Evolutionary conservation across 2,113 vertebrate species (phyloP), one percentile per base, ranked within the genome.

Genomic region (Ochotona curzoniae): DNA sequence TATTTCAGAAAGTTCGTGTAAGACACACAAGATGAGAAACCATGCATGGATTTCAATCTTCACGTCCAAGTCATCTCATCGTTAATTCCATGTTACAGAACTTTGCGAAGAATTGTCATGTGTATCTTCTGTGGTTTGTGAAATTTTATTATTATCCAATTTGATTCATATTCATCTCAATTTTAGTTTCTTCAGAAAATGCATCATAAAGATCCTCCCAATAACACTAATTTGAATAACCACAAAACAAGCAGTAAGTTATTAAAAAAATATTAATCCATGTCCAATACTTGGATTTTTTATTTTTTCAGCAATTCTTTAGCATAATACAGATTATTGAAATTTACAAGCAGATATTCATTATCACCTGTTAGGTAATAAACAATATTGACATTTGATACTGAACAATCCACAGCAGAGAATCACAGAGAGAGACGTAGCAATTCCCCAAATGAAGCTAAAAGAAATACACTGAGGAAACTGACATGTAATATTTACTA

Each of bases 161-260:
- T 85, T 71, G 85, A n/a, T 89, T 49, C 26, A 79, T 20, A 73
- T 83, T 76, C 44, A 82, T 38, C 74, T 38, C 20, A 67, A 38
- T 78, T 90, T 87, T 73, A 83, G 4, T 67, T 92, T 92, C 67
- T 76, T 35, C 78, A 83, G 90, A 79, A 87, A 92, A 78, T 61
- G 5, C 8, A 73, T 7, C 73, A 78, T 35, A 89, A 28, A 64
- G 11, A 66, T 66, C 20, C 18, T 49, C n/a, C 49, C 20, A 86
- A 61, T 30, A 83, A 49, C 15, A 80, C 44, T 30, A 21, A 70
- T 74, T 30, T 32, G 38, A 26, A 21, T 83, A 61, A 61, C 20
- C 60, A 88, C 66, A 79, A 66, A 73, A 73, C 23, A 79, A 44
- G 4, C 26, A 35, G 26, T 87, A 5, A 25, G 74, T 73, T 85